Conservation (phyloP, 2,888 invertebrate species). For the Synergus japonicus region DNA sequence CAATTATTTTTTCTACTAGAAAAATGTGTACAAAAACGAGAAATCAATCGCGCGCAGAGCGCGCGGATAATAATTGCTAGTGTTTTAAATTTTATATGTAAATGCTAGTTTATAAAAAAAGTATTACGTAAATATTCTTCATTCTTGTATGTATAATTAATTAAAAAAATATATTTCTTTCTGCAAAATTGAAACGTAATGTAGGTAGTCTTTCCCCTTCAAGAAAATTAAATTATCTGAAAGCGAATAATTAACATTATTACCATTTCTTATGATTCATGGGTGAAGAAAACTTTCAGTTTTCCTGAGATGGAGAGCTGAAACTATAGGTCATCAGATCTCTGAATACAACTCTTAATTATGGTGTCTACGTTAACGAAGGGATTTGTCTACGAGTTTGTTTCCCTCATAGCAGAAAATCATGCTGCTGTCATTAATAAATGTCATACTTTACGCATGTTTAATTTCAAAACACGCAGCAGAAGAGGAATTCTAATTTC, state of each 20-base stretch:
- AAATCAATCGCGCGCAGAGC: too few relatives aligned
- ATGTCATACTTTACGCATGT: not conserved
- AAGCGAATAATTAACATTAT: not conserved
- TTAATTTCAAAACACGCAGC: not conserved
- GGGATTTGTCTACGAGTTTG: slow-evolving; percentile 1
- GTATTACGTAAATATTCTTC: not conserved
- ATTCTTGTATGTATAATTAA: not conserved
- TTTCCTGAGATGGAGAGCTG: slow-evolving; percentile 26
- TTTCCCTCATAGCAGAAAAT: not conserved
- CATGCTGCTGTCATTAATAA: slow-evolving; percentile 7
- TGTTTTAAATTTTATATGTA: too few relatives aligned
- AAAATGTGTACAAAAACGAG: too few relatives aligned
- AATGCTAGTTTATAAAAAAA: too few relatives aligned
- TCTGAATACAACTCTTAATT: slow-evolving; percentile 30
- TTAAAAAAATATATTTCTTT: not conserved
- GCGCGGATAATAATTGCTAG: too few relatives aligned
- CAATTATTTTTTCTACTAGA: too few relatives aligned
- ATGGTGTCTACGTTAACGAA: slow-evolving; percentile 8
- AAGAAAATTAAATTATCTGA: not conserved
- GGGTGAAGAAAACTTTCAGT: slow-evolving; percentile 2
- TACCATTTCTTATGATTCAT: slow-evolving; percentile 1
- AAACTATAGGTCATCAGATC: not conserved
- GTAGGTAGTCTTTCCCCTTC: not conserved
- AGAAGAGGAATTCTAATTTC: not conserved
- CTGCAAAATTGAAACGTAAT: not conserved